Evolutionary conservation across 2,888 invertebrate genomes (phyloP), one percentile per base, ranked within the genome.

Genomic region (Epinotia brunnichana): DNA sequence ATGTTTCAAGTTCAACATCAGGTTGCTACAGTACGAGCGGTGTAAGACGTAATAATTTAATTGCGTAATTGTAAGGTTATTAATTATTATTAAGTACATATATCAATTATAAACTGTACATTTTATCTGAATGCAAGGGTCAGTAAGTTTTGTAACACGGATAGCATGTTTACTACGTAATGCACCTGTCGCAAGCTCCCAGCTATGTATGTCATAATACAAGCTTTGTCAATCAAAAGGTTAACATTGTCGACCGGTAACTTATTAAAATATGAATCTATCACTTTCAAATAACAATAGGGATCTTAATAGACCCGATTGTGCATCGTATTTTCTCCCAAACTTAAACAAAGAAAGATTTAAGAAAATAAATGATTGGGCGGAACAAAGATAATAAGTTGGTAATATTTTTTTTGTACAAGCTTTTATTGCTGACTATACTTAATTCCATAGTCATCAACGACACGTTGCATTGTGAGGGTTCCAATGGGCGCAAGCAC

Each of bases 131-230:
- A 67, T n/a, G 15, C 21, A 24, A 35, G 66, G 54, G 66, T 67
- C 66, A 67, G 35, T 56, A 19, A 39, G 59, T 69, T 41, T 69
- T 44, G 69, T 57, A 70, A 56, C n/a, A n/a, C 29, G 17, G 35
- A 61, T 11, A 24, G 35, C 62, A 17, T 62, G 17, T 44, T 51
- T 13, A 19, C 29, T 62, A 63, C 24, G 62, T 62, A 44, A 60
- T 66, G 39, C 66, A 60, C 64, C 57, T 66, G 70, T 39, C 59
- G 59, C 13, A 53, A 70, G 48, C 70, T 62, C 15, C 39, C 53
- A 53, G 51, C 29, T 35, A 29, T 59, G 64, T 51, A 17, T 71
- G 70, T 44, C 53, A 44, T 44, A 66, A 70, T 24, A 66, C 48
- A 51, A 17, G 17, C 53, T 24, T 66, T 59, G 63, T 29, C 41